phyloP scores from a whole-genome alignment of 1,140 invertebrate species.

The Acromyrmex heyeri region DNA sequence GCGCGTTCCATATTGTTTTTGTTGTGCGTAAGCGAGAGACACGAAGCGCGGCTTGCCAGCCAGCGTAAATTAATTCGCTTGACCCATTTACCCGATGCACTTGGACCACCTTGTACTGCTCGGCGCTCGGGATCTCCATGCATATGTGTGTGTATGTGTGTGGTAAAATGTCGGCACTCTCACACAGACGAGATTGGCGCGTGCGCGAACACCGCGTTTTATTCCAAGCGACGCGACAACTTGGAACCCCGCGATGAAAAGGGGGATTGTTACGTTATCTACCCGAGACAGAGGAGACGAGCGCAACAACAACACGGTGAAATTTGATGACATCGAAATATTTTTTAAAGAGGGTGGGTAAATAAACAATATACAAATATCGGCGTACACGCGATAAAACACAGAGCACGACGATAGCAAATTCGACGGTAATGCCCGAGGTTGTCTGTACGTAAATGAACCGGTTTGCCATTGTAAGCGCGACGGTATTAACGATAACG shows the following conservation, averaged over 20 bases:
- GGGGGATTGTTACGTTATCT: background rate
- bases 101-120: slow-evolving; percentile 76
- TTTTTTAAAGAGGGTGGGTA: background rate
- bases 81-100: slow-evolving; percentile 84
- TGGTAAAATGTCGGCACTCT: background rate
- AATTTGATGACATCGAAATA: slow-evolving; percentile 23
- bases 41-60: slow-evolving; percentile 70
- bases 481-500: slow-evolving; percentile 32
- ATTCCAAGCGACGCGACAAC: slow-evolving; percentile 35
- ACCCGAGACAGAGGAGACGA: background rate
- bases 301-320: background rate
- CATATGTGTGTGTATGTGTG: too few species aligned
- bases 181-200: slow-evolving; percentile 33
- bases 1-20: slow-evolving; percentile 27
- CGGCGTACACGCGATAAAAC: background rate
- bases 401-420: background rate
- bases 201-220: slow-evolving; percentile 62
- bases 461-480: background rate
- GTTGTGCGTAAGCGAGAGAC: slow-evolving; percentile 33
- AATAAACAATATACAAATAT: background rate
- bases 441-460: slow-evolving; percentile 1
- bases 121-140: slow-evolving; percentile 46
- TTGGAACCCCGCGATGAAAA: slow-evolving; percentile 37
- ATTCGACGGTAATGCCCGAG: background rate
- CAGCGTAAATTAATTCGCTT: slow-evolving; percentile 77